phyloP scores from a whole-genome alignment of 2,797 vertebrate genomes.

The Alcedo quadribrachys region DNA sequence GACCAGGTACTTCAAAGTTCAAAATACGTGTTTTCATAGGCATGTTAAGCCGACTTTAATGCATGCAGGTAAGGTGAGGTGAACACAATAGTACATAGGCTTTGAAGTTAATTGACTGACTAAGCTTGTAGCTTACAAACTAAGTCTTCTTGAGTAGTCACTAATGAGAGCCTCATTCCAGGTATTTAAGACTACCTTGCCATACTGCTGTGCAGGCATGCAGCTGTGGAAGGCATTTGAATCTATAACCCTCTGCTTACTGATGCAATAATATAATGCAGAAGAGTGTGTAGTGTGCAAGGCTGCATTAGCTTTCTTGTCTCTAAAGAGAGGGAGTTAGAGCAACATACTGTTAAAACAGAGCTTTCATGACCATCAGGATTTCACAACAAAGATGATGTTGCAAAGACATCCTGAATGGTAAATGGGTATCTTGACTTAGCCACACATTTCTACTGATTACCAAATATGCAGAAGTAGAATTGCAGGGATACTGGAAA shows the following conservation, averaged over 20 bases:
- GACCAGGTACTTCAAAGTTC: neutral
- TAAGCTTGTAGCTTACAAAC: neutral
- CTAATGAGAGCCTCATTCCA: neutral
- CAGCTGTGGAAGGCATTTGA: neutral
- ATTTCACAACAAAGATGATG: neutral
- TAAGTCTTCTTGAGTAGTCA: neutral
- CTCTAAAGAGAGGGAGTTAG: neutral
- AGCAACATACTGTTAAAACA: neutral
- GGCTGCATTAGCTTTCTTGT: neutral
- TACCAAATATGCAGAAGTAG: neutral
- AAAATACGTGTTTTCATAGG: neutral
- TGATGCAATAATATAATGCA: neutral
- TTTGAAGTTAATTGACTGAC: neutral
- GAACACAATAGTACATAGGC: neutral
- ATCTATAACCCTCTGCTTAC: neutral
- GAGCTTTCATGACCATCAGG: neutral
- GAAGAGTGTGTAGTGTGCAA: neutral
- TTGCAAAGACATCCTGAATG: neutral
- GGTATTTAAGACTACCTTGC: neutral
- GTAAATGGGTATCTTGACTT: neutral
- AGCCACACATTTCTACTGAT: neutral
- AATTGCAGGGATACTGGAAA: neutral
- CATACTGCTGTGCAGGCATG: neutral
- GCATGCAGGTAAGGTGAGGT: neutral
- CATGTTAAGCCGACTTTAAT: neutral